Conservation (phyloP, 2,888 invertebrate genomes). For the Lasioglossum oenotherae region DNA sequence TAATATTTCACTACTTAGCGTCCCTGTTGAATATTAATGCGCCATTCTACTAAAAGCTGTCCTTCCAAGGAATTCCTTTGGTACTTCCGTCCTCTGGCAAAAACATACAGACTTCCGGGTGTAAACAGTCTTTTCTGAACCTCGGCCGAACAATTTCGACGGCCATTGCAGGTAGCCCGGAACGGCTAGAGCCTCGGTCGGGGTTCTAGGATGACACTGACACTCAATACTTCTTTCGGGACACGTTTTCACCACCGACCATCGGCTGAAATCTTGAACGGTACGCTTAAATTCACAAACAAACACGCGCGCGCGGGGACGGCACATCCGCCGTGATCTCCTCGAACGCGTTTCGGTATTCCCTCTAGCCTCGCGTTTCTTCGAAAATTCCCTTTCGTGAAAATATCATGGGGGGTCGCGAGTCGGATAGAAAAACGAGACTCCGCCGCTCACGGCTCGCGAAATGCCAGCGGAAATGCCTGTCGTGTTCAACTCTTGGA, state of each 20-base stretch:
- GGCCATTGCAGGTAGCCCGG: slow-evolving; percentile 36
- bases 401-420: slow-evolving; percentile 29
- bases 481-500: background rate
- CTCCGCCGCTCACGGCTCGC: background rate
- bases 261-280: slow-evolving; percentile 44
- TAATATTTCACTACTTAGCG: slow-evolving; percentile 11
- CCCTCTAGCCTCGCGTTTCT: slow-evolving; percentile 34
- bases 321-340: slow-evolving; percentile 8
- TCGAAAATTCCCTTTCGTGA: slow-evolving; percentile 47
- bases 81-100: background rate
- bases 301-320: slow-evolving; percentile 14
- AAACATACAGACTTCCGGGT: slow-evolving; percentile 13
- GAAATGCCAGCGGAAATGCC: background rate
- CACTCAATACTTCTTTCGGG: slow-evolving; percentile 34
- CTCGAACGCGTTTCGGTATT: slow-evolving; percentile 39
- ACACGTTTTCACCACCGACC: background rate
- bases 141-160: slow-evolving; percentile 26
- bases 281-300: slow-evolving; percentile 34
- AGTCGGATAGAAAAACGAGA: slow-evolving; percentile 10
- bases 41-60: background rate
- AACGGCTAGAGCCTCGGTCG: background rate
- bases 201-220: slow-evolving; percentile 53
- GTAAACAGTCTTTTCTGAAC: slow-evolving; percentile 27
- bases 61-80: background rate
- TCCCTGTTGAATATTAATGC: background rate